Percentiles rank a stretch among this genome's conserved stretches.
Conservation (phyloP, 2,113 vertebrate species). For the Muscicapa adusta region DNA sequence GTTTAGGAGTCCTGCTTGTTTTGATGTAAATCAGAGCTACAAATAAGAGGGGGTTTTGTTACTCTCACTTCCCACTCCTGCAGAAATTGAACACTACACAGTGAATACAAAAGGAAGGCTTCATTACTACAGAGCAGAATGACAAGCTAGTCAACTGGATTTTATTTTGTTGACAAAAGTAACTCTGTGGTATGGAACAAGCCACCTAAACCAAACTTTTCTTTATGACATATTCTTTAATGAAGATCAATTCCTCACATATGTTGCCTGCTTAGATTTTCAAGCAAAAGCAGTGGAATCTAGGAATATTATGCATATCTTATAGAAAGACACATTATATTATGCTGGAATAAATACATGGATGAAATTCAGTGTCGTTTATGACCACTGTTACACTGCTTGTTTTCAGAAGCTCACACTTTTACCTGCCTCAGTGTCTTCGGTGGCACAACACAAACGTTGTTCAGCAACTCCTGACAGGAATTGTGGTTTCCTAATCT, state of each 20-base stretch:
- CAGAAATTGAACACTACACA: accelerated
- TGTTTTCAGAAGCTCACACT: background rate
- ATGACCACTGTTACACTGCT: background rate
- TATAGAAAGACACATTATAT: background rate
- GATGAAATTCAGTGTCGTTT: background rate
- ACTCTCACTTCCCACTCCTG: background rate
- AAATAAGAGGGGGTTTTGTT: background rate
- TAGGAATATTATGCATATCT: background rate
- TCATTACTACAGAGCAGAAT: background rate
- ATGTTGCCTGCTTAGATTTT: accelerated
- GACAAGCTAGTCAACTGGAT: background rate
- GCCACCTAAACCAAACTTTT: background rate
- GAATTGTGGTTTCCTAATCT: background rate
- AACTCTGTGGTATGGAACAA: background rate
- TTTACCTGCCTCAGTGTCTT: background rate
- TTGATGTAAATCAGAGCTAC: background rate
- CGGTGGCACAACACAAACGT: background rate
- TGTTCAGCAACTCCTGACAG: background rate
- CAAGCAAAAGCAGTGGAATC: background rate
- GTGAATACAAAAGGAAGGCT: background rate
- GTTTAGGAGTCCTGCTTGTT: background rate
- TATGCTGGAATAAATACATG: background rate
- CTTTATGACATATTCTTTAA: background rate
- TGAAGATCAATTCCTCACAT: background rate
- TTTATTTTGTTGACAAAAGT: background rate